phyloP scores from a whole-genome alignment of 2,888 invertebrate genomes.

The Alloplasta piceator region DNA sequence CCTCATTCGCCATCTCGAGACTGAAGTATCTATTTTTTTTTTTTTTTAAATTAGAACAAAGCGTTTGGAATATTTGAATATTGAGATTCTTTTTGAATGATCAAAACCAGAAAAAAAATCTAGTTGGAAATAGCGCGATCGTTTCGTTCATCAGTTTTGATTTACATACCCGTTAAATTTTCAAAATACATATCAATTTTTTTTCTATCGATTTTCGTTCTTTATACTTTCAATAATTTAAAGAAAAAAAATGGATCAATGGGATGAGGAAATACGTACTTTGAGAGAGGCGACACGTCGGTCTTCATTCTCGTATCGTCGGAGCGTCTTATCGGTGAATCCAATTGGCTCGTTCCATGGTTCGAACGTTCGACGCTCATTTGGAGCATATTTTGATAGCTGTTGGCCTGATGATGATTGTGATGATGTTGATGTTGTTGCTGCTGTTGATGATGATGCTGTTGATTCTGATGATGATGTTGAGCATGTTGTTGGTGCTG shows the following conservation, averaged over 20 bases:
- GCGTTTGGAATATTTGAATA: no score
- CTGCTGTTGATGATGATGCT: constrained; percentile 65
- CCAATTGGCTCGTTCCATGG: constrained; percentile 68
- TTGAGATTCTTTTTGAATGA: no score
- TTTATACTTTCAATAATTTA: no score
- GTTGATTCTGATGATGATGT: constrained; percentile 67
- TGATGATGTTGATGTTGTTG: constrained; percentile 70
- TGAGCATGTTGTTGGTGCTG: no score
- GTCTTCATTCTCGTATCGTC: constrained; percentile 59
- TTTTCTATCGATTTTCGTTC: no score
- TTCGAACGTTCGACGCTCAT: constrained; percentile 71
- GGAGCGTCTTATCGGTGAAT: constrained; percentile 73
- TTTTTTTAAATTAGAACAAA: no score
- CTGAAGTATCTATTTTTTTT: constrained; percentile 80
- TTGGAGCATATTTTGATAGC: constrained; percentile 71
- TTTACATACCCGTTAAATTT: no score
- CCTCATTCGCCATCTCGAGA: constrained; percentile 77
- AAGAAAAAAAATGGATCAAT: no score
- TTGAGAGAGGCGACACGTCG: constrained; percentile 74
- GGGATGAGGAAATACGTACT: constrained; percentile 74
- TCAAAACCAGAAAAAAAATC: no score
- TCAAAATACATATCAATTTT: no score
- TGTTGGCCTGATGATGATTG: constrained; percentile 67
- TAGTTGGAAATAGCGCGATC: no score
- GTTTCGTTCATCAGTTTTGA: no score